Conservation (phyloP, 1,140 invertebrate genomes). For the Euura lappo region DNA sequence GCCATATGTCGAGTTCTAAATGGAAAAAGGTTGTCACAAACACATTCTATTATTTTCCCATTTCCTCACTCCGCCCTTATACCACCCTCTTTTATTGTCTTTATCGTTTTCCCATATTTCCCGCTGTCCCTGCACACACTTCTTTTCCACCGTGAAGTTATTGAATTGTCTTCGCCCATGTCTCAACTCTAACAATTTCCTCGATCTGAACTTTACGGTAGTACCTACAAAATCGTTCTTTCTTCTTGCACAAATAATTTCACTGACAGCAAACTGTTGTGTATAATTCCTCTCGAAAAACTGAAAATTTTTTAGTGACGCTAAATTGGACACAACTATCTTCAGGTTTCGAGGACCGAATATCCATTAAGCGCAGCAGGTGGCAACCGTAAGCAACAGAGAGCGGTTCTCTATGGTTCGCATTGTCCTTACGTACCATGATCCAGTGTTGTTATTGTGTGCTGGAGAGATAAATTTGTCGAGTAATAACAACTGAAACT, state of each 20-base stretch:
- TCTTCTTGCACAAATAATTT: too few relatives aligned
- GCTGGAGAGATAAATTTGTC: neutral
- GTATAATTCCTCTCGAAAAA: too few relatives aligned
- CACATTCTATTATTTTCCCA: neutral
- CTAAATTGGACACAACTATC: too few relatives aligned
- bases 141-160: neutral
- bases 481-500: neutral
- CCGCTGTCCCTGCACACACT: neutral
- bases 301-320: too few relatives aligned
- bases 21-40: constrained; percentile 2
- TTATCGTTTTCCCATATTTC: neutral
- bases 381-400: too few relatives aligned
- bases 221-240: too few relatives aligned
- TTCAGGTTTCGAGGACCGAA: neutral
- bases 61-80: neutral
- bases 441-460: too few relatives aligned
- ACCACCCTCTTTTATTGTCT: neutral
- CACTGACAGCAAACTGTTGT: too few relatives aligned
- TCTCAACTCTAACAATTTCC: neutral
- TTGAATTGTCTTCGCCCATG: neutral
- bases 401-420: too few relatives aligned
- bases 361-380: too few relatives aligned
- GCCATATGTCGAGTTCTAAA: constrained; percentile 3
- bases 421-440: too few relatives aligned
- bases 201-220: neutral